phyloP scores from a whole-genome alignment of 2,113 vertebrate genomes.

The Gopherus flavomarginatus region DNA sequence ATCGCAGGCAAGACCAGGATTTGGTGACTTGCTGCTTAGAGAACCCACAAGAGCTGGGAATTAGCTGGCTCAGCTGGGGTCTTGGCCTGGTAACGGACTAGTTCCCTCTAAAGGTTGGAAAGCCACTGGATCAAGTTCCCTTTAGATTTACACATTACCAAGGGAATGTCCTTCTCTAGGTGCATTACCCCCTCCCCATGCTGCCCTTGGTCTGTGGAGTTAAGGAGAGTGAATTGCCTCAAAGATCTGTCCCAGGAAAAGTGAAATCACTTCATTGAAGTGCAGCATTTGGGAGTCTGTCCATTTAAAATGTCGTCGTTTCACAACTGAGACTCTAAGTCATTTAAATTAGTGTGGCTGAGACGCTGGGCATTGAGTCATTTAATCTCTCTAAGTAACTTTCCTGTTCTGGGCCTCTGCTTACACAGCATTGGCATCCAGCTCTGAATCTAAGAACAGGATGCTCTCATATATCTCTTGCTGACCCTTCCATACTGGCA shows the following conservation, averaged over 20 bases:
- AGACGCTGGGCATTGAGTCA: not conserved
- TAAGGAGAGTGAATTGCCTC: not conserved
- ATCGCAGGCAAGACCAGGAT: fast-evolving
- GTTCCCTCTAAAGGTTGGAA: not conserved
- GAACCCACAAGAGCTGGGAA: fast-evolving
- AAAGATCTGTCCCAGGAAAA: not conserved
- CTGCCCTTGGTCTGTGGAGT: not conserved
- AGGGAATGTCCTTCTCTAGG: not conserved
- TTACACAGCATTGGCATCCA: not conserved
- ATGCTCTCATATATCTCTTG: not conserved
- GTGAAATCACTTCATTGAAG: fast-evolving
- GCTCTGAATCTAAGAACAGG: not conserved
- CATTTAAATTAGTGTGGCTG: not conserved
- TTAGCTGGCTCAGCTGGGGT: not conserved
- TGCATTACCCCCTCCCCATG: fast-evolving
- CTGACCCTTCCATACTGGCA: not conserved
- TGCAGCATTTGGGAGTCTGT: not conserved
- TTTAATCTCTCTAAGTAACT: conserved; percentile 27
- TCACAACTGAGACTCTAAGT: not conserved
- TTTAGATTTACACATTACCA: not conserved
- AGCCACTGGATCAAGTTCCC: not conserved
- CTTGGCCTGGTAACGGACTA: fast-evolving
- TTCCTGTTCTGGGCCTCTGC: conserved; percentile 22
- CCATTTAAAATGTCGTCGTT: not conserved
- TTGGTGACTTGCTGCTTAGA: fast-evolving